Conservation (phyloP, 2,797 vertebrate genomes). For the Enteromius radiatus region DNA sequence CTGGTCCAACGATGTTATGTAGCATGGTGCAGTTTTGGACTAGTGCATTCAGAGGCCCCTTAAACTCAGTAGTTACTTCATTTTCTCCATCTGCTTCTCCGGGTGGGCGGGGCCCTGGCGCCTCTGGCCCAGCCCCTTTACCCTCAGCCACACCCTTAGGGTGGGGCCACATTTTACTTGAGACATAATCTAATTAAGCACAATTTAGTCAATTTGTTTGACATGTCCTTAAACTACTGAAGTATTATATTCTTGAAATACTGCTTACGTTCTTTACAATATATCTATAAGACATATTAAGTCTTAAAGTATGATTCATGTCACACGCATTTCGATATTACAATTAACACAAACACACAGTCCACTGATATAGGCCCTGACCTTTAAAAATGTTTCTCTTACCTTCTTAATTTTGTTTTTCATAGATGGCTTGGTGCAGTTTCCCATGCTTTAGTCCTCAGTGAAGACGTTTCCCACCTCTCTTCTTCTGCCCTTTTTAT, state of each 20-base stretch:
- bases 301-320: not conserved
- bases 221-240: constrained; percentile 4
- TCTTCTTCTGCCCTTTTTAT: constrained; percentile 1
- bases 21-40: constrained; percentile 78
- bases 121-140: constrained; percentile 54
- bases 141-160: constrained; percentile 65
- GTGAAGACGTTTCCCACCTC: constrained; percentile 2
- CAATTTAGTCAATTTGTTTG: constrained; percentile 31
- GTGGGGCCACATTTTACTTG: constrained; percentile 52
- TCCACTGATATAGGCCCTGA: not conserved
- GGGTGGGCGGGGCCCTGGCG: constrained; percentile 51
- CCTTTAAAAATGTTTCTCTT: constrained; percentile 51
- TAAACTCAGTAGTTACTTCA: constrained; percentile 55
- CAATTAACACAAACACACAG: constrained; percentile 2
- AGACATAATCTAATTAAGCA: constrained; percentile 48
- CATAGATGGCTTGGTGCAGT: constrained; percentile 85
- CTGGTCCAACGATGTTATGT: constrained; percentile 75
- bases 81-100: constrained; percentile 58
- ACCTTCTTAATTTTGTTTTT: constrained; percentile 77
- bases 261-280: constrained; percentile 1
- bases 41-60: constrained; percentile 66
- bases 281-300: not conserved
- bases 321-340: no score
- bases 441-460: constrained; percentile 80
- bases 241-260: not conserved